Base-by-base conservation (phyloP, 2,113 vertebrate species). In the Gambusia holbrooki region DNA sequence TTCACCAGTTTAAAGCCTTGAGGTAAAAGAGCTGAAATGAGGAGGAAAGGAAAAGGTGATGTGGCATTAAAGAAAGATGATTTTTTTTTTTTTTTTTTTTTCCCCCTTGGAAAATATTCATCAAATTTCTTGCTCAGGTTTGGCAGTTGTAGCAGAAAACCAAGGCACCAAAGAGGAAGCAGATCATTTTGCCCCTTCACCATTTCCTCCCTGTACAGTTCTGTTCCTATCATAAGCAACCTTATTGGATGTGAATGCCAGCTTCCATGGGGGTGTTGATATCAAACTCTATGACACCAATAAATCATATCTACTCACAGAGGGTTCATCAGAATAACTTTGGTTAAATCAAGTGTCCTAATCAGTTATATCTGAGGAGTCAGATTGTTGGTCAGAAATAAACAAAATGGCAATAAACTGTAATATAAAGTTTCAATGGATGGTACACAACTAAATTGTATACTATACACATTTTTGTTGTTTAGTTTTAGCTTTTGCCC, bases 1-100 rank as follows among this genome's bases (percentile, higher is more conserved):
- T 90, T 82, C 62, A 67, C 64, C 63, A 85, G 62, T 77, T 70
- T 87, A 60, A 88, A 80, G 77, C 75, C 71, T 74, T 9, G 63
- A 76, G 62, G 69, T 71, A 74, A 58, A 84, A 82, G 54, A 54
- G 51, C 37, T 81, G 62, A 69, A 84, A 67, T 64, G 66, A 51
- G 77, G 83, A 71, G 40, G 35, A 33, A 62, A 70, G 79, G 48
- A 79, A 54, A 82, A 78, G 54, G 62, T 42, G 69, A 71, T 70
- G 71, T 73, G 84, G 67, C 72, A 73, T 72, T 66, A 77, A 80
- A 58, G 22, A 58, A n/a, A 58, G 51, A 25, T n/a, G 19, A 25
- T 58, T 11, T 33, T 33, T 33, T 33, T 33, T 1, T 0, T n/a
- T n/a, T n/a, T n/a, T n/a, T n/a, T n/a, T n/a, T n/a, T n/a, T n/a